A percentile compares a stretch with the other conserved stretches of the same genome.
phyloP scores from a whole-genome alignment of 2,888 invertebrate genomes.

The Torymus tubicola region DNA sequence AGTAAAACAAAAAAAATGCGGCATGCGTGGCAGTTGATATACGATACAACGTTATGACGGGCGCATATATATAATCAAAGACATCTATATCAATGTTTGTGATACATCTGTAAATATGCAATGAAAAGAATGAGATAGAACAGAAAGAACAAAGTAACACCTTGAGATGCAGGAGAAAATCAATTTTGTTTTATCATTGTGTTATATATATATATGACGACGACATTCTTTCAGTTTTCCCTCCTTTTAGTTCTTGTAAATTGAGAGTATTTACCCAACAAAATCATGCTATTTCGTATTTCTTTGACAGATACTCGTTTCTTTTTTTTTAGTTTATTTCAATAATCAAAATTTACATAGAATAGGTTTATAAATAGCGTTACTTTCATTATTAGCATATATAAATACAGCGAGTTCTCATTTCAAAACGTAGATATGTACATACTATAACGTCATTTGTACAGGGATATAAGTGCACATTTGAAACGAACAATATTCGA shows the following conservation, averaged over 20 bases:
- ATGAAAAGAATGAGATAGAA: slow-evolving; percentile 13
- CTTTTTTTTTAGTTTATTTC: slow-evolving; percentile 23
- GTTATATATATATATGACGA: slow-evolving; percentile 40
- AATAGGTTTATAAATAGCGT: slow-evolving; percentile 20
- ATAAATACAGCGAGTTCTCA: slow-evolving; percentile 10
- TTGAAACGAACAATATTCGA: neutral
- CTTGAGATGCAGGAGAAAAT: slow-evolving; percentile 45
- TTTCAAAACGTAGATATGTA: neutral
- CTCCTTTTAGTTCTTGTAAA: slow-evolving; percentile 3
- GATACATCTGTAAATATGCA: slow-evolving; percentile 23
- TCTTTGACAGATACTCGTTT: slow-evolving; percentile 5
- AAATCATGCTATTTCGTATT: slow-evolving; percentile 23
- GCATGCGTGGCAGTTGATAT: slow-evolving; percentile 44
- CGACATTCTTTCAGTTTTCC: slow-evolving; percentile 22
- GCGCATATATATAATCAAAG: slow-evolving; percentile 17
- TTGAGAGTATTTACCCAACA: slow-evolving; percentile 25
- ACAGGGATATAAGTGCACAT: slow-evolving; percentile 23
- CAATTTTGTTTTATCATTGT: slow-evolving; percentile 38
- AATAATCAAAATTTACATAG: slow-evolving; percentile 16
- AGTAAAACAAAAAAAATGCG: slow-evolving; percentile 25
- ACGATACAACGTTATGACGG: slow-evolving; percentile 19
- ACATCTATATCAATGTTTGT: slow-evolving; percentile 5
- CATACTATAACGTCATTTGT: neutral
- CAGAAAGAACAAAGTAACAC: slow-evolving; percentile 23
- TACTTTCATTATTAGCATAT: slow-evolving; percentile 22